A percentile compares a stretch with the other conserved stretches of the same genome.
Evolutionary conservation across 2,888 invertebrate species (phyloP).

Genomic region (Drosophila mulleri): DNA sequence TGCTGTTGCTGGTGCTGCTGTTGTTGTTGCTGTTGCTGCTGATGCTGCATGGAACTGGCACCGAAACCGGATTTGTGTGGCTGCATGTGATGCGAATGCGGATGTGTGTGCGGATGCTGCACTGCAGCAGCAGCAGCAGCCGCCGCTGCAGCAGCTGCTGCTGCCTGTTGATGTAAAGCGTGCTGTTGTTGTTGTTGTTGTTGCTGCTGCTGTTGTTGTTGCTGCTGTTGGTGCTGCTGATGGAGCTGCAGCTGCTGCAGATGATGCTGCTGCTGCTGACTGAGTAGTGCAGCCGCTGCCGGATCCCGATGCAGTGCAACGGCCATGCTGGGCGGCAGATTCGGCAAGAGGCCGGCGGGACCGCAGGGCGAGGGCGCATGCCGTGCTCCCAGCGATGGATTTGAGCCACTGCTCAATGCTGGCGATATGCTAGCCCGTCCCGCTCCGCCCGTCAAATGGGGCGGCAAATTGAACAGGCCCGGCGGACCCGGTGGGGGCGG

Average conservation of each 20-base stretch:
- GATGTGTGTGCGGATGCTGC: constrained; percentile 35
- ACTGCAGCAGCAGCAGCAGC: constrained; percentile 42
- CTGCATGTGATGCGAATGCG: constrained; percentile 57
- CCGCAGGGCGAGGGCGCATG: constrained; percentile 82
- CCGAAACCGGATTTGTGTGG: constrained; percentile 72
- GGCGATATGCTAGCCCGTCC: constrained; percentile 85
- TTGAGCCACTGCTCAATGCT: constrained; percentile 84
- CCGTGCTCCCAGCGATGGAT: constrained; percentile 70
- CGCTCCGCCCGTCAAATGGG: constrained; percentile 76
- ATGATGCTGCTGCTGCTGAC: constrained; percentile 78
- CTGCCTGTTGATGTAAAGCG: constrained; percentile 66
- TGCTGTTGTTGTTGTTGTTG: constrained; percentile 73
- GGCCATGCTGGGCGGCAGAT: constrained; percentile 82
- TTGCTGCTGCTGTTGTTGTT: constrained; percentile 72
- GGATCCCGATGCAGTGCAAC: constrained; percentile 81
- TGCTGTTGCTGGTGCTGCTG: constrained; percentile 44
- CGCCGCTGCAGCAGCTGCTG: constrained; percentile 53
- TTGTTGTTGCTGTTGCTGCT: constrained; percentile 29
- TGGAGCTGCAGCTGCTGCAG: constrained; percentile 76
- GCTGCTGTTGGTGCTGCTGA: constrained; percentile 76
- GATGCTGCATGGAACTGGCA: constrained; percentile 71
- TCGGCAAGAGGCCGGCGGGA: constrained; percentile 75
- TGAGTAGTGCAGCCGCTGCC: constrained; percentile 69
- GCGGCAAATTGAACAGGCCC: constrained; percentile 84
- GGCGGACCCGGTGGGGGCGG: constrained; percentile 77